phyloP scores from a whole-genome alignment of 2,113 vertebrate genomes.

The Oreochromis spilurus region DNA sequence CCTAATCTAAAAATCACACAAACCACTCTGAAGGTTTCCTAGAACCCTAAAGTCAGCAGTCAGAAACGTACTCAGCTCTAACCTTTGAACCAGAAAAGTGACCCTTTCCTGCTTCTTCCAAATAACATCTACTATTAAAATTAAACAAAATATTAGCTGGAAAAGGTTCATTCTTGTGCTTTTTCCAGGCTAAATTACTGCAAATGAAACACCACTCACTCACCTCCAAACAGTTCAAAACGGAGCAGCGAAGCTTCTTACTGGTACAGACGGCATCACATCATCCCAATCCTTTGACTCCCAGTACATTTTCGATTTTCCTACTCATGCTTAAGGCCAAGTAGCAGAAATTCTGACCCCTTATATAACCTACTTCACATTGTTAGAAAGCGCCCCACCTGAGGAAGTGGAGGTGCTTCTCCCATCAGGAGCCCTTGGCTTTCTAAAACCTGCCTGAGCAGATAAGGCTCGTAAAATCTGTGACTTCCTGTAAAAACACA shows the following conservation, averaged over 20 bases:
- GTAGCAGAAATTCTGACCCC: background rate
- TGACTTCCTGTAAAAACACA: background rate
- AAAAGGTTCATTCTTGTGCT: background rate
- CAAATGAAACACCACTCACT: background rate
- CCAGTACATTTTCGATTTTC: background rate
- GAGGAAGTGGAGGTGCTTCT: background rate
- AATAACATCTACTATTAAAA: background rate
- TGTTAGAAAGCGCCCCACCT: background rate
- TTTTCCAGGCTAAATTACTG: background rate
- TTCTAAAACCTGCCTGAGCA: background rate
- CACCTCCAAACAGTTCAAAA: background rate
- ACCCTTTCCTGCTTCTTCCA: background rate
- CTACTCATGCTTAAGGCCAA: background rate
- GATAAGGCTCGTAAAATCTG: background rate
- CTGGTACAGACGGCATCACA: background rate
- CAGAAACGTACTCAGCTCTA: background rate
- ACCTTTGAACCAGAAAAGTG: background rate
- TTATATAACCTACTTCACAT: background rate
- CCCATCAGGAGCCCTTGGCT: background rate
- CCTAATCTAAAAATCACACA: background rate
- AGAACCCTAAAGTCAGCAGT: background rate
- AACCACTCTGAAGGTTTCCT: background rate
- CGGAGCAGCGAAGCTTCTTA: background rate
- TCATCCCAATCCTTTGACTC: background rate
- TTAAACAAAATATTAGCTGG: background rate